phyloP scores from a whole-genome alignment of 2,797 vertebrate genomes.

The Typhlichthys eigenmanni region DNA sequence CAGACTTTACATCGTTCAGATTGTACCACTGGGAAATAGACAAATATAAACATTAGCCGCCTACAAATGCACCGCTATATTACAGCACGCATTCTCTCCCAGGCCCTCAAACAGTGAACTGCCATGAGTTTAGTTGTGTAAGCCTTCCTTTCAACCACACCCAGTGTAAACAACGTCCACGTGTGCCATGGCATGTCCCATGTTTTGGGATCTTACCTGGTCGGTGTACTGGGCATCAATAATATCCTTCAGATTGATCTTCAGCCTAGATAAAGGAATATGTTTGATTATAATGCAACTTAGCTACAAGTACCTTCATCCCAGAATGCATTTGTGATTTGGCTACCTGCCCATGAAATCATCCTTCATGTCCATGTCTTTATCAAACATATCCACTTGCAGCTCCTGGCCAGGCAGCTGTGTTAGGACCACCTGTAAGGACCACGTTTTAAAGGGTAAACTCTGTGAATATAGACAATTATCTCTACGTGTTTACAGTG shows the following conservation, averaged over 20 bases:
- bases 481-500: neutral
- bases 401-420: constrained; percentile 88
- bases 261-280: constrained; percentile 75
- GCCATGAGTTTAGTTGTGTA: neutral
- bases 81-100: neutral
- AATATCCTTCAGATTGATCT: constrained; percentile 82
- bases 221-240: constrained; percentile 82
- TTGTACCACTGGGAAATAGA: constrained; percentile 83
- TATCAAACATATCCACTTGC: constrained; percentile 86
- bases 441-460: too few species aligned
- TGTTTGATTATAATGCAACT: constrained; percentile 5
- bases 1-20: constrained; percentile 86
- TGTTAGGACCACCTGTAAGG: constrained; percentile 82
- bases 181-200: neutral
- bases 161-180: too few species aligned
- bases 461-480: neutral
- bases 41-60: neutral
- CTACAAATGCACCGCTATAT: too few species aligned
- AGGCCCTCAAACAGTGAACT: neutral
- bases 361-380: constrained; percentile 90
- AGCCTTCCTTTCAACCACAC: too few species aligned
- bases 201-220: constrained; percentile 72
- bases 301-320: neutral
- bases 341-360: constrained; percentile 90
- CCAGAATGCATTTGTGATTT: neutral